Evolutionary conservation across 2,888 invertebrate species (phyloP), one percentile per base, ranked within the genome.

Genomic region (Oscheius onirici): DNA sequence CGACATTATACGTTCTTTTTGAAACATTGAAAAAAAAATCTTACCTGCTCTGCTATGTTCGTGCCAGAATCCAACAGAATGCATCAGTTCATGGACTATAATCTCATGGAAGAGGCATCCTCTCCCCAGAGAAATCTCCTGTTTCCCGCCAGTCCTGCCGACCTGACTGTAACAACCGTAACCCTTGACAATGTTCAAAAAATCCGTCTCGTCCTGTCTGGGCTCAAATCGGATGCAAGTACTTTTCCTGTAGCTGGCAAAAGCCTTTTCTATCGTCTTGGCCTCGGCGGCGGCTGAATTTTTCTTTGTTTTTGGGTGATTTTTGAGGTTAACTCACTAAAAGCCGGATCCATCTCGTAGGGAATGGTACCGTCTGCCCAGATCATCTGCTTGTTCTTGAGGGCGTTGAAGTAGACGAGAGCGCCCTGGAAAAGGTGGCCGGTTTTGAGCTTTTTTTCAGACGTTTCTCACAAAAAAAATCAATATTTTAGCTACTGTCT

Each of bases 221-320:
- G 87, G 87, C 57, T 83, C 78, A 71, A 89, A 88, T 10, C 85
- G 79, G 63, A 89, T 86, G 68, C 89, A 89, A 2, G 84, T 84
- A 52, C 83, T 81, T 5, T 86, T 84, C 20, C 87, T 79, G 55
- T 86, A 87, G 13, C 75, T 82, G 22, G 77, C 73, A 71, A 87
- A 84, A 0, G 86, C 86, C 34, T 79, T 80, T 60, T 85, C 83
- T 41, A 87, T 80, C 34, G 83, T 77, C 60, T 78, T 75, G 15
- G 81, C 79, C 66, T 87, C 87, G 26, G 74, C 57, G 15, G 79
- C 61, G 26, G 82, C 86, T 86, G 71, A 41, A 82, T 76, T 43
- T 22, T 72, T 49, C 22, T 20, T 43, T 13, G 34, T 15, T 66
- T 63, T 49, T 63, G 13, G 51, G 10, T 26, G 34, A 34, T 34